Evolutionary conservation across 2,113 vertebrate species (phyloP), one percentile per base, ranked within the genome.

Genomic region (Myotis lucifugus): DNA sequence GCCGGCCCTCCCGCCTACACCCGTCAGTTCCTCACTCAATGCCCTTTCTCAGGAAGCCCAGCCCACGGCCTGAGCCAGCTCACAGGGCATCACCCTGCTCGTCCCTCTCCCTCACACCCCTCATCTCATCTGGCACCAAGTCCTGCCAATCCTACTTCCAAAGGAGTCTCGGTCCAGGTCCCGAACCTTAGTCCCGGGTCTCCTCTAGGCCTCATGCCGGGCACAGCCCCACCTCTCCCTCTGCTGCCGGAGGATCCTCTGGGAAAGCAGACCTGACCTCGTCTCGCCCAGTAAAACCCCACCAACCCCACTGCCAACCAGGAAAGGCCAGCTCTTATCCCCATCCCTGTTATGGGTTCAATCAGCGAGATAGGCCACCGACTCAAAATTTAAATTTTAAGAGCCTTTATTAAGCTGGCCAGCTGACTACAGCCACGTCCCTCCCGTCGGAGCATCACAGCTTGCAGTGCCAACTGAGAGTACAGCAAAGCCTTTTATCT

Each of bases 131-230:
- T 14, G 72, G 4, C 56, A 69, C 61, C 46, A 29, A 42, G 19
- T 12, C 18, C 56, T 10, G 64, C 48, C 64, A 9, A 1, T 50
- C 11, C 14, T 29, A 8, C 50, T 32, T 0, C 0, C 48, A 5
- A 19, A 50, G 46, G 73, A 17, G 42, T 14, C 17, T 88, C 73
- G 1, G 50, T 29, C 40, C 1, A 21, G 40, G 19, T 78, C 19
- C 70, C 42, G 10, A 40, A 70, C 29, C 32, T 54, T 15, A 19
- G 29, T 56, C 17, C 12, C 3, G 0, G 42, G 21, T 34, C 56
- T 34, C 14, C 56, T 46, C 34, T 21, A 34, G 48, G 46, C 34
- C 42, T 70, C 19, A 21, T 3, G 23, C 2, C 0, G 14, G 32
- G 54, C 23, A 66, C 15, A 14, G 21, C 4, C 8, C 8, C 8